Evolutionary conservation across 2,797 vertebrate species (phyloP).

Genomic region (Acipenser oxyrinchus): DNA sequence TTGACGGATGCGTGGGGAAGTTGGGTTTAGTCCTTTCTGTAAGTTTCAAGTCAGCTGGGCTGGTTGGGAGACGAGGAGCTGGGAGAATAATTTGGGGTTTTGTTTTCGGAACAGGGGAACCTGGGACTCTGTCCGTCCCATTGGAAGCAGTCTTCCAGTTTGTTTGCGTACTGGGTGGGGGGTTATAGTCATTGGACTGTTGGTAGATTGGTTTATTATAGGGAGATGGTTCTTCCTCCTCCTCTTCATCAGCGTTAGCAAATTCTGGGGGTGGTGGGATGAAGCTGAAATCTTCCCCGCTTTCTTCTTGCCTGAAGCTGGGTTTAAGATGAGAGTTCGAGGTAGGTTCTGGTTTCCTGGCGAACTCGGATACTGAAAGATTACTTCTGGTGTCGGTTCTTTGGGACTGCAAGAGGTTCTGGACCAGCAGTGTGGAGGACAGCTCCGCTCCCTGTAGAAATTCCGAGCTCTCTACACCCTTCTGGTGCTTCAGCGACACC

Average conservation of each 20-base stretch:
- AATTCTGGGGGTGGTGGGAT: conserved; percentile 68
- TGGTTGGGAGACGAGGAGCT: conserved; percentile 29
- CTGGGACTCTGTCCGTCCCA: not conserved
- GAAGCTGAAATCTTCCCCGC: conserved; percentile 32
- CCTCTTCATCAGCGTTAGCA: conserved; percentile 36
- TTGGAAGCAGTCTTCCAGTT: not conserved
- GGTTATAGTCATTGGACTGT: conserved; percentile 35
- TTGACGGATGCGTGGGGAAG: conserved; percentile 30
- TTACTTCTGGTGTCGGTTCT: conserved; percentile 14
- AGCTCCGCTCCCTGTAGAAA: not conserved
- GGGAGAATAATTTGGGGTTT: conserved; percentile 15
- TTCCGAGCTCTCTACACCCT: conserved; percentile 16
- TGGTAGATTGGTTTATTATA: conserved; percentile 29
- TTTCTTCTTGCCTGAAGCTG: conserved; percentile 13
- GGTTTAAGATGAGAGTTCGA: not conserved
- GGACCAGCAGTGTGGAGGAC: not conserved
- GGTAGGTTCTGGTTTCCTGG: conserved; percentile 18
- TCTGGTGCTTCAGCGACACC: conserved; percentile 15
- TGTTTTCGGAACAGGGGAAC: conserved; percentile 23
- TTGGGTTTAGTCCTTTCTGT: conserved; percentile 8
- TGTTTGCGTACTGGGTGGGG: not conserved
- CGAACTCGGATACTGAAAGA: conserved; percentile 1
- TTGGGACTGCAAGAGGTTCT: not conserved
- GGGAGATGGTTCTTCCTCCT: conserved; percentile 31
- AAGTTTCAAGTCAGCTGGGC: not conserved